Evolutionary conservation across 2,797 vertebrate genomes (phyloP).

Genomic region (Cephalopachus bancanus): DNA sequence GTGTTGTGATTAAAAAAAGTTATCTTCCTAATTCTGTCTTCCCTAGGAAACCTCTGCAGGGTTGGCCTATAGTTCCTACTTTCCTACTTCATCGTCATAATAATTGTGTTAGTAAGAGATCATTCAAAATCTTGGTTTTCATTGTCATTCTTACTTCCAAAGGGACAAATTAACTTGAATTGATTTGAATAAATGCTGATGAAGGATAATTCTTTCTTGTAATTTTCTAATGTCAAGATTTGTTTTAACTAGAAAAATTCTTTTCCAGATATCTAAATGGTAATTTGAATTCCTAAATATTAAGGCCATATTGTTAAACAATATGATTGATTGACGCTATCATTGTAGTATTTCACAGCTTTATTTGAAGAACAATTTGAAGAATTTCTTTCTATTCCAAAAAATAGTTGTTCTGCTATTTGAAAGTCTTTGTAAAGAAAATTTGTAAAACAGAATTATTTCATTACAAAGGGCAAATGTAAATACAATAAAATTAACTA

Average conservation of each 20-base stretch:
- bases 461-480: neutral
- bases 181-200: constrained; percentile 61
- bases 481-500: constrained; percentile 32
- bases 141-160: constrained; percentile 55
- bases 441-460: constrained; percentile 43
- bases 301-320: constrained; percentile 45
- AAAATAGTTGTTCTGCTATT: constrained; percentile 49
- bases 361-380: constrained; percentile 48
- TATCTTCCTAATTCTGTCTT: neutral
- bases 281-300: constrained; percentile 73
- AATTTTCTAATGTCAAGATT: constrained; percentile 71
- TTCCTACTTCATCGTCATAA: neutral
- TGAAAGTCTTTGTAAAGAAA: constrained; percentile 9
- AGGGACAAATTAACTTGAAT: constrained; percentile 59
- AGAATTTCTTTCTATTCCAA: constrained; percentile 45
- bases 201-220: constrained; percentile 23
- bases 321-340: constrained; percentile 64
- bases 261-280: constrained; percentile 44
- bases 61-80: neutral
- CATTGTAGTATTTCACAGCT: constrained; percentile 60
- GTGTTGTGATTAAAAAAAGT: neutral
- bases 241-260: constrained; percentile 41
- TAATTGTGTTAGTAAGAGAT: constrained; percentile 16
- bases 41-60: neutral
- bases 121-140: constrained; percentile 29